A percentile compares a stretch with the other conserved stretches of the same genome.
Conservation (phyloP, 2,888 invertebrate species). For the Agapostemon virescens region DNA sequence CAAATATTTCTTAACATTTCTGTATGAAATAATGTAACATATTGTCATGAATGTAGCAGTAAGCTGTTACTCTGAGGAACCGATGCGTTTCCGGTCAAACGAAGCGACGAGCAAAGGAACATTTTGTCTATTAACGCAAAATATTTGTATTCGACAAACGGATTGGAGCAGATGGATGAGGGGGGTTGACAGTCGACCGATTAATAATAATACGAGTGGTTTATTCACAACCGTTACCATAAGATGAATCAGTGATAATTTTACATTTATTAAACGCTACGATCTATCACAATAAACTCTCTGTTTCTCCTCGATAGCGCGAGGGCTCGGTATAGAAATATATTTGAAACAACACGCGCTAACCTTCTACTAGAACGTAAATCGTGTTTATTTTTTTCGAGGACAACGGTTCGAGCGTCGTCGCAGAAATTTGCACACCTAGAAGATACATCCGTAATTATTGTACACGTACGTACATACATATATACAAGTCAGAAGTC, state of each 20-base stretch:
- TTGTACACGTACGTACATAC: slow-evolving; percentile 49
- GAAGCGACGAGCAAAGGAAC: no score
- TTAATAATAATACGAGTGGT: slow-evolving; percentile 56
- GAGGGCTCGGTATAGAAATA: slow-evolving; percentile 71
- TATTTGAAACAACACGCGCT: slow-evolving; percentile 68
- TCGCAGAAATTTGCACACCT: slow-evolving; percentile 46
- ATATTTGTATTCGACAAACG: background rate
- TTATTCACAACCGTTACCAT: slow-evolving; percentile 67
- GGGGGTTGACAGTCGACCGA: background rate
- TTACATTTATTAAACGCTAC: slow-evolving; percentile 65
- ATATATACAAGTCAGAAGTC: slow-evolving; percentile 63
- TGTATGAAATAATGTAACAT: no score
- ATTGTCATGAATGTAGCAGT: no score
- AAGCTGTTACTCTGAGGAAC: no score
- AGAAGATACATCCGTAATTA: slow-evolving; percentile 49
- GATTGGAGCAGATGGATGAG: background rate
- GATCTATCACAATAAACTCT: slow-evolving; percentile 68
- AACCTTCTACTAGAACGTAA: slow-evolving; percentile 56
- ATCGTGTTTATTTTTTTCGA: slow-evolving; percentile 39
- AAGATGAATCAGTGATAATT: slow-evolving; percentile 57
- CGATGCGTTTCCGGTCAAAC: no score
- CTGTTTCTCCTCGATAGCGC: slow-evolving; percentile 28
- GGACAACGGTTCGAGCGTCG: slow-evolving; percentile 12
- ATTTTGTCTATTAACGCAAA: background rate
- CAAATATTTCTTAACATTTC: background rate